Base-by-base conservation (phyloP, 2,113 vertebrate genomes). In the Myiagra hebetior region DNA sequence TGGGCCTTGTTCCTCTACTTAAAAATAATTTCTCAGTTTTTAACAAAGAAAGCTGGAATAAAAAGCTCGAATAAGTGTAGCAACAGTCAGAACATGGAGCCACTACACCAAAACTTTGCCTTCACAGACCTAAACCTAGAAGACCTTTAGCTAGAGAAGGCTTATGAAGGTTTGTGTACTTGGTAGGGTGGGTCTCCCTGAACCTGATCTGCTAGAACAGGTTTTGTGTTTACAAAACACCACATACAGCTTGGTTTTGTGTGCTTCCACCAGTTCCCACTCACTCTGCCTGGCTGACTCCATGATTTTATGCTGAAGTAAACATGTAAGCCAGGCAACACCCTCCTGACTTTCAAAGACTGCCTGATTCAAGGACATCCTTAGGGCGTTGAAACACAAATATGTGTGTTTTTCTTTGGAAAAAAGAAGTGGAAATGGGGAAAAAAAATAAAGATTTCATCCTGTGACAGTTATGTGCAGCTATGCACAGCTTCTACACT, bases 171-270 rank as follows among this genome's bases (percentile, higher is more conserved):
- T 30, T 65, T n/a, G 46, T 4, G 5, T 37, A 18, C 42, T 63
- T 55, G 70, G 15, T 14, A 80, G 68, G 62, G 30, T 33, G 86
- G 46, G n/a, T 44, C 11, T 50, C n/a, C 41, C 39, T 44, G 31
- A 74, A 80, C 49, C 4, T 53, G 21, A 26, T 13, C 73, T 53
- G 59, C 77, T 9, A 33, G 28, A 87, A 75, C 57, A 70, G 65
- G 59, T n/a, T 93, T 84, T 93, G 19, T 92, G 33, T 83, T 52
- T 79, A 46, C 79, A 80, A 65, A 81, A 79, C 53, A 89, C 7
- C n/a, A 77, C n/a, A 7, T 1, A 35, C 2, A 84, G 31, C n/a
- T 72, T 37, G 64, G 12, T 41, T 50, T 13, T 65, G 30, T 27
- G 42, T 33, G 57, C 35, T 87, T 78, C 37, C 63, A 62, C 46